phyloP scores from a whole-genome alignment of 2,113 vertebrate genomes.

The Clarias batrachus region DNA sequence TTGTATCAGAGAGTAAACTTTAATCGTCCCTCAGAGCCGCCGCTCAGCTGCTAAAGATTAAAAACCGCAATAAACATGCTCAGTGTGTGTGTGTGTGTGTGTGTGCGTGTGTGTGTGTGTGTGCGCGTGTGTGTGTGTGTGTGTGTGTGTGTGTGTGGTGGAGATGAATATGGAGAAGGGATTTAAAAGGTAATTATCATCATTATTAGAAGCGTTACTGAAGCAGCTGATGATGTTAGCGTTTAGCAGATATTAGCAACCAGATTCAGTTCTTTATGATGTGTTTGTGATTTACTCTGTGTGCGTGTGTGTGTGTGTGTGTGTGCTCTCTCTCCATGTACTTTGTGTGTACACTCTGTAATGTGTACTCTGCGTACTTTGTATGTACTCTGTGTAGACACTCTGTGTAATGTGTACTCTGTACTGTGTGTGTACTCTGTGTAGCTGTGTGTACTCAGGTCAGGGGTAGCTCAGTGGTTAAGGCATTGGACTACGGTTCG shows the following conservation, averaged over 20 bases:
- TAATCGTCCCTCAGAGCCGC: background rate
- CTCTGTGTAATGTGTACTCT: too few relatives aligned
- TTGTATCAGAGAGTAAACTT: background rate
- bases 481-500: too few relatives aligned
- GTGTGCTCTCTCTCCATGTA: too few relatives aligned
- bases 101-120: background rate
- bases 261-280: background rate
- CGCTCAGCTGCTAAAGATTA: conserved; percentile 11
- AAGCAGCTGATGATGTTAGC: background rate
- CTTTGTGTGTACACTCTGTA: too few relatives aligned
- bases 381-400: too few relatives aligned
- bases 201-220: background rate
- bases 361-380: too few relatives aligned
- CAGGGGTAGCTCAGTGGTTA: too few relatives aligned
- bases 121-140: too few relatives aligned
- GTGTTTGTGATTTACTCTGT: too few relatives aligned
- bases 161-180: background rate
- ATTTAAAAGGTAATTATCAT: background rate
- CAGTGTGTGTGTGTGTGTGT: background rate
- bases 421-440: too few relatives aligned
- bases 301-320: too few relatives aligned
- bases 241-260: background rate
- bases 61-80: background rate
- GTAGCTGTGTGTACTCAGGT: too few relatives aligned
- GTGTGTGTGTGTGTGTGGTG: background rate